Conservation (phyloP, 1,140 invertebrate genomes). For the Drosophila truncata region DNA sequence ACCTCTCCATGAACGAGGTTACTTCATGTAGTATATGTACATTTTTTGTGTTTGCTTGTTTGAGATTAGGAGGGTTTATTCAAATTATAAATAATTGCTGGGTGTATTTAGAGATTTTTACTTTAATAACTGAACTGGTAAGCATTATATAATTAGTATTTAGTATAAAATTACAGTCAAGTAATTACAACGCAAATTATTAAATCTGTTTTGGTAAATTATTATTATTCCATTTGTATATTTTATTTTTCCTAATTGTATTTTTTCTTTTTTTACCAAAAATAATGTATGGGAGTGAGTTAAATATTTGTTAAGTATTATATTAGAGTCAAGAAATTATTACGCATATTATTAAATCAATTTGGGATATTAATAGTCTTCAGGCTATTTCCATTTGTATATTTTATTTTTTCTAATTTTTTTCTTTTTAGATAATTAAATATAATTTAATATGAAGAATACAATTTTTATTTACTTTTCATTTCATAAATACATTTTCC, state of each 20-base stretch:
- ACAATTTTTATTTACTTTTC: not conserved
- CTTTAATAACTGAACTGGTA: not conserved
- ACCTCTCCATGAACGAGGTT: not conserved
- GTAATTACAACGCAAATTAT: not conserved
- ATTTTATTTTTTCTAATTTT: too few relatives aligned
- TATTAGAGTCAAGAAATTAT: too few relatives aligned
- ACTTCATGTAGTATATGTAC: too few relatives aligned
- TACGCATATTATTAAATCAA: too few relatives aligned
- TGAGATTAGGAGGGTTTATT: conserved; percentile 9
- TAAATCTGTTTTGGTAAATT: not conserved
- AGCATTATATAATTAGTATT: not conserved
- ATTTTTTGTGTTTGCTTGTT: not conserved
- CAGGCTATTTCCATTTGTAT: too few relatives aligned
- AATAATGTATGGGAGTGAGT: not conserved
- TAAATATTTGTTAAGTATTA: too few relatives aligned
- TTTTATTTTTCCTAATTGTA: not conserved
- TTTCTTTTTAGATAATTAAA: too few relatives aligned
- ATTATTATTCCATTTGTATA: not conserved
- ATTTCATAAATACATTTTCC: too few relatives aligned
- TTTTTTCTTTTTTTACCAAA: not conserved
- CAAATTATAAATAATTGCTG: not conserved
- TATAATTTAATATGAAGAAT: too few relatives aligned
- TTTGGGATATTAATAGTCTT: too few relatives aligned
- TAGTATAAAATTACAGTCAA: not conserved
- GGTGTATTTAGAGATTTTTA: not conserved